phyloP scores from a whole-genome alignment of 2,113 vertebrate species.

The Nipponia nippon region DNA sequence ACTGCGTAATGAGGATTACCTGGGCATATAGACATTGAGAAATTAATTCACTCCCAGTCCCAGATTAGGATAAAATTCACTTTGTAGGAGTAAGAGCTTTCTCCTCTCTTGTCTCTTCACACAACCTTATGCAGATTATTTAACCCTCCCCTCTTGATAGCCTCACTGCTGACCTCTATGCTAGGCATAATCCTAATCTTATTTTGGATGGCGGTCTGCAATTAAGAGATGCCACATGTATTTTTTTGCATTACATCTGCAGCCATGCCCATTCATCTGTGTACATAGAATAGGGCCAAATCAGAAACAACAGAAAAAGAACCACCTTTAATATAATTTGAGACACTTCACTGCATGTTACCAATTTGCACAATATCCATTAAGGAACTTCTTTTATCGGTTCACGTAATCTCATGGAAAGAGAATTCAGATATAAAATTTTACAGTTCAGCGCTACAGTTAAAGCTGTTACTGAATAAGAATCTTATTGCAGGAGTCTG shows the following conservation, averaged over 20 bases:
- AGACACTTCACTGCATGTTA: background rate
- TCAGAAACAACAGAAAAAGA: background rate
- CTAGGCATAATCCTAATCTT: background rate
- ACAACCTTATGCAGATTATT: background rate
- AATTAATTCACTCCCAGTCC: background rate
- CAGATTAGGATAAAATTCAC: background rate
- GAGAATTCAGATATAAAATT: background rate
- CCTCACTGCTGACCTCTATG: background rate
- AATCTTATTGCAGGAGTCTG: background rate
- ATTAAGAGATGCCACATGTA: background rate
- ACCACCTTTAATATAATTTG: background rate
- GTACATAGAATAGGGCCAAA: background rate
- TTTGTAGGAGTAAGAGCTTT: background rate
- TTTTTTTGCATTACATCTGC: background rate
- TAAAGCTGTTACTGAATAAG: background rate
- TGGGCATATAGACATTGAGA: background rate
- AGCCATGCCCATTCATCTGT: background rate
- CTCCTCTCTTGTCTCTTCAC: background rate
- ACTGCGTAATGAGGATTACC: background rate
- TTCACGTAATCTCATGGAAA: background rate
- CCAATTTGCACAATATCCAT: background rate
- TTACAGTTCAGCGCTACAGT: background rate
- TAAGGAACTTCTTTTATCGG: background rate
- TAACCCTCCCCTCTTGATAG: background rate
- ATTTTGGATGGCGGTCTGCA: background rate